Evolutionary conservation across 2,888 invertebrate genomes (phyloP).

Genomic region (Conistra vaccinii): DNA sequence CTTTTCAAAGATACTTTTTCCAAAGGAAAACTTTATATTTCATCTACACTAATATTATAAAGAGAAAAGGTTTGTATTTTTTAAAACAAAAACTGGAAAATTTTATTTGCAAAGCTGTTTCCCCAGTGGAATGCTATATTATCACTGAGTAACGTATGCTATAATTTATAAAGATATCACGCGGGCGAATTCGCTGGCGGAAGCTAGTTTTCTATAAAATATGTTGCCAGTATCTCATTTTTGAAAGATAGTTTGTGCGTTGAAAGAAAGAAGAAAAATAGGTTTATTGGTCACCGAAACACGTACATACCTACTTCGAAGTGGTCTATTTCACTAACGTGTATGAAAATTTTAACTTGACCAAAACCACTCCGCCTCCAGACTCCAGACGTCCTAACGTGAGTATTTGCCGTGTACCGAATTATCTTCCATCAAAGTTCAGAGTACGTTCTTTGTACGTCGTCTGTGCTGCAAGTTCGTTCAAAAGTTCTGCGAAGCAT

Average conservation of each 20-base stretch:
- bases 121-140: too few species aligned
- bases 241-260: neutral
- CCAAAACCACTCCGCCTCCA: neutral
- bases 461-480: constrained; percentile 36
- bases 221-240: neutral
- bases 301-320: neutral
- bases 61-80: too few species aligned
- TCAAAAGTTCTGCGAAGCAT: constrained; percentile 66
- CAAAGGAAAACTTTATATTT: neutral
- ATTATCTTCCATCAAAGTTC: constrained; percentile 51
- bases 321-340: neutral
- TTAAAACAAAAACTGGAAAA: too few species aligned
- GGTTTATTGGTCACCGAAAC: neutral
- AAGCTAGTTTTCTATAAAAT: neutral
- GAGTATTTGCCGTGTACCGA: constrained; percentile 45
- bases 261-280: neutral
- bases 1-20: neutral
- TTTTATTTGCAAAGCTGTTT: too few species aligned
- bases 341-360: neutral
- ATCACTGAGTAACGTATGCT: too few species aligned
- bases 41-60: too few species aligned
- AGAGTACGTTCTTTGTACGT: constrained; percentile 47
- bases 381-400: neutral
- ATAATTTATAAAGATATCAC: too few species aligned
- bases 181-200: too few species aligned